phyloP scores from a whole-genome alignment of 1,140 invertebrate genomes.

The Ruditapes philippinarum region DNA sequence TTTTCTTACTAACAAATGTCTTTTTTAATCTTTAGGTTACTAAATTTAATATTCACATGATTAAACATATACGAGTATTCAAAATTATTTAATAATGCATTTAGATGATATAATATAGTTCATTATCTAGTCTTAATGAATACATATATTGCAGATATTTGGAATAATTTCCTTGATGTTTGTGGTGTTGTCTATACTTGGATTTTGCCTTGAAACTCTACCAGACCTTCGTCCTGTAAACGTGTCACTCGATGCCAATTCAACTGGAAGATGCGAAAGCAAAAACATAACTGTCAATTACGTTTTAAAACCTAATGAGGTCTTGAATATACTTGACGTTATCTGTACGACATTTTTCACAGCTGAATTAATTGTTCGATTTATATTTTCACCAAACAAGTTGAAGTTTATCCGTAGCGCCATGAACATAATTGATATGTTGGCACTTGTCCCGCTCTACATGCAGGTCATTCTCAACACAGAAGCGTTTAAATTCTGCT shows the following conservation, averaged over 20 bases:
- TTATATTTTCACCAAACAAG: slow-evolving; percentile 87
- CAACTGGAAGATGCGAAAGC: slow-evolving; percentile 31
- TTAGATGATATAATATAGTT: too few species aligned
- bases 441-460: slow-evolving; percentile 87
- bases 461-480: slow-evolving; percentile 82
- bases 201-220: slow-evolving; percentile 97
- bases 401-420: slow-evolving; percentile 84
- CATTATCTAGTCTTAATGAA: too few species aligned
- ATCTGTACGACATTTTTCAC: slow-evolving; percentile 88
- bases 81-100: too few species aligned
- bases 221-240: slow-evolving; percentile 91
- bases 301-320: slow-evolving; percentile 75
- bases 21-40: too few species aligned
- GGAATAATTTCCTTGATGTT: slow-evolving; percentile 95
- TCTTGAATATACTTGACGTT: slow-evolving; percentile 79
- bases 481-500: slow-evolving; percentile 76
- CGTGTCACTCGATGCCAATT: slow-evolving; percentile 76
- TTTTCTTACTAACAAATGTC: too few species aligned
- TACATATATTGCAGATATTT: slow-evolving; percentile 89
- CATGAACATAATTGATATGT: slow-evolving; percentile 88
- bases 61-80: too few species aligned
- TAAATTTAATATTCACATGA: too few species aligned
- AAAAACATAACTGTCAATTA: slow-evolving; percentile 30
- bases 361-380: slow-evolving; percentile 86
- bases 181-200: slow-evolving; percentile 95